phyloP scores from a whole-genome alignment of 2,888 invertebrate genomes.

The Adela reaumurella region DNA sequence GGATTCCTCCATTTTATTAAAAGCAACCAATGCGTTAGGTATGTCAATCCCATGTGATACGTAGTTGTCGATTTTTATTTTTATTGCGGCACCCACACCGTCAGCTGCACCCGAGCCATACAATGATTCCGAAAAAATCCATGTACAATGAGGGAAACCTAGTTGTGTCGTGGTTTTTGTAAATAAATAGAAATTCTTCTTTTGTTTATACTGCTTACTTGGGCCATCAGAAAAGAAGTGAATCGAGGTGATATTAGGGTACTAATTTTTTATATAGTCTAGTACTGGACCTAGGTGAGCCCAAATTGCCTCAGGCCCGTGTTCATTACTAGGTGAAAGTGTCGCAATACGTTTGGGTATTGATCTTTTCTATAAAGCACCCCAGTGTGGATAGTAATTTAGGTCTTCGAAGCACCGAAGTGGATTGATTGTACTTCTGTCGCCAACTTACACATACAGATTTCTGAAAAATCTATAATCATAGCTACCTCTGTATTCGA shows the following conservation, averaged over 20 bases:
- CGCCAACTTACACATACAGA: too few species aligned
- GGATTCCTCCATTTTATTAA: not conserved
- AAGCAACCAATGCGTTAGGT: constrained; percentile 3
- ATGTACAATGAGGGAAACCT: constrained; percentile 3
- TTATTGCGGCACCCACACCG: constrained; percentile 4
- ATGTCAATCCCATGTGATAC: constrained; percentile 3
- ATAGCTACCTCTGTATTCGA: too few species aligned
- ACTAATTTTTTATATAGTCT: constrained; percentile 1
- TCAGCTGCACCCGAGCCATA: constrained; percentile 3
- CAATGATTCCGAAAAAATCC: constrained; percentile 3
- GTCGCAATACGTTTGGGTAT: too few species aligned
- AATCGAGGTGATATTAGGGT: not conserved
- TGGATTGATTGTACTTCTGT: too few species aligned
- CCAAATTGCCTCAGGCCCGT: too few species aligned
- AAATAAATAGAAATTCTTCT: not conserved
- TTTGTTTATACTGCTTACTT: constrained; percentile 1
- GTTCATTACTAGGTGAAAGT: too few species aligned
- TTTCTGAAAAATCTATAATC: too few species aligned
- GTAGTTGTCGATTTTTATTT: constrained; percentile 1
- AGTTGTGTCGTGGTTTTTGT: not conserved
- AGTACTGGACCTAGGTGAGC: too few species aligned
- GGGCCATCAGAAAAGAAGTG: constrained; percentile 1
- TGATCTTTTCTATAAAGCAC: too few species aligned
- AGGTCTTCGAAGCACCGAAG: too few species aligned
- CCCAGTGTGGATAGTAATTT: too few species aligned